These are phyloP conservation scores for Nemurella pictetii DNA, from an alignment of 2,888 invertebrate genomes.

Conservation along the genomic window DNA sequence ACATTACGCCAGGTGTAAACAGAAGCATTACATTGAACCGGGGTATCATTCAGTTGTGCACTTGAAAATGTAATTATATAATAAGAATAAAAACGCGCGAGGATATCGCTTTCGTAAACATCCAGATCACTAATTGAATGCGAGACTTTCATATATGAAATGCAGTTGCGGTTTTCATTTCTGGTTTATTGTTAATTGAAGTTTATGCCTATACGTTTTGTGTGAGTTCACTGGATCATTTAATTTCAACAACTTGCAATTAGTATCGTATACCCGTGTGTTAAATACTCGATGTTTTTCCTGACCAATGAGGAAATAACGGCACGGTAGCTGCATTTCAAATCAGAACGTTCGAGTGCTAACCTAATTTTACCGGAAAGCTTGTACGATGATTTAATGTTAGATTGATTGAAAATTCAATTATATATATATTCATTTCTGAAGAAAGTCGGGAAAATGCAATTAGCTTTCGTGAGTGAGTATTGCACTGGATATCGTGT, in stretches of 20 bases:
- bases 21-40: neutral
- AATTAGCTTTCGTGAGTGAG: neutral
- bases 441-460: neutral
- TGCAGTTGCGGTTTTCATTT: neutral
- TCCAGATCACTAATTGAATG: neutral
- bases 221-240: neutral
- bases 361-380: neutral
- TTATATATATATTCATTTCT: neutral
- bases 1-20: neutral
- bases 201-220: neutral
- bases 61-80: neutral
- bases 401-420: neutral
- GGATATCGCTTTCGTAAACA: slow-evolving; percentile 17
- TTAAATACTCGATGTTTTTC: neutral
- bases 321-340: neutral
- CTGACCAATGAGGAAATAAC: neutral
- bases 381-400: neutral
- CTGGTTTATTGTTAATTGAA: neutral
- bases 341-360: neutral
- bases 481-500: neutral
- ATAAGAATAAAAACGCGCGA: neutral
- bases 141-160: neutral
- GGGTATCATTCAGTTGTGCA: neutral
- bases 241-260: neutral
- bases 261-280: neutral